Evolutionary conservation across 2,888 invertebrate genomes (phyloP), one percentile per base, ranked within the genome.

Genomic region (Drosophila nigricruria): DNA sequence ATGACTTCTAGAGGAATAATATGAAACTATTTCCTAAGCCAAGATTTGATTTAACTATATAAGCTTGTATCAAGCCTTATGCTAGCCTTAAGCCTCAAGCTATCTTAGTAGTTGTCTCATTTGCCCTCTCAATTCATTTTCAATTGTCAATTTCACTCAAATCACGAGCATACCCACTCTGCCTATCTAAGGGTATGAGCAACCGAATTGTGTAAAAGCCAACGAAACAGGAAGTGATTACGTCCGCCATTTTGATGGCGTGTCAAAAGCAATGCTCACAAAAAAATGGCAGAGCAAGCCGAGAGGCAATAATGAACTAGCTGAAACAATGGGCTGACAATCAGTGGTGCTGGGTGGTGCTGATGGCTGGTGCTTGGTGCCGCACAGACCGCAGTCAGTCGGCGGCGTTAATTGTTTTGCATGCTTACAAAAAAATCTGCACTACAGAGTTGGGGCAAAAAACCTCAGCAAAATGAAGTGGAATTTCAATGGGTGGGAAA

Each of bases 161-260:
- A 23, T 12, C 4, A 3, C 6, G 16, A 9, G 30, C 20, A 56
- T 32, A 23, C 30, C 42, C 25, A n/a, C n/a, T n/a, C 14, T 10
- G 25, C 12, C 6, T 14, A 16, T n/a, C n/a, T 12, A 16, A 53
- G 59, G 25, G 56, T 20, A 60, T 40, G 30, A 18, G 25, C 53
- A 38, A 43, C 27, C n/a, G 59, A 79, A 49, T 66, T 80, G 71
- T 80, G 70, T 53, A 43, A 53, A 62, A 74, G 66, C 61, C 65
- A 69, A 61, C 45, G 75, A 81, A 75, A 71, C 73, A 73, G 89
- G 88, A 89, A 85, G 88, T 90, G 89, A 82, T 90, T 90, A 90
- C 77, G 74, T 76, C 72, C 72, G 66, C 77, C 81, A 90, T 88
- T 88, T 88, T 88, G 81, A 75, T 70, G 74, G 73, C 61, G 63